phyloP scores from a whole-genome alignment of 2,113 vertebrate species.

The Phrynosoma blainvillii region DNA sequence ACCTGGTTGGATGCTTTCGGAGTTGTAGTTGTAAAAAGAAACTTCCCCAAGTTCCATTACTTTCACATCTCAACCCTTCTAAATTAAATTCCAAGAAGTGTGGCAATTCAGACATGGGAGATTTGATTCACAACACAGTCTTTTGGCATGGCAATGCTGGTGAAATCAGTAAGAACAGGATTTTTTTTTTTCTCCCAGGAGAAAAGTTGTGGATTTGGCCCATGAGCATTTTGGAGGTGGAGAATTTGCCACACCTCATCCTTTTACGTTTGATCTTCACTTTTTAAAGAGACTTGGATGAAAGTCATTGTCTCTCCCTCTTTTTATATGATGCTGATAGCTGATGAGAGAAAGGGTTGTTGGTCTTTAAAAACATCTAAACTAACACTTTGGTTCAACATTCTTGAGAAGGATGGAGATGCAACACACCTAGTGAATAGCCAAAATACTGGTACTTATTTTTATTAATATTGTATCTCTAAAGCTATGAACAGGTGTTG shows the following conservation, averaged over 20 bases:
- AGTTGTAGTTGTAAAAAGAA: too few relatives aligned
- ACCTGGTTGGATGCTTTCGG: too few relatives aligned
- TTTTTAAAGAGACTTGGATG: not conserved
- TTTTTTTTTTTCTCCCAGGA: not conserved
- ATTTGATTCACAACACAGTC: not conserved
- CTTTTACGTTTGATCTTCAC: not conserved
- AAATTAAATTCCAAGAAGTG: not conserved
- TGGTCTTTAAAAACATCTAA: not conserved
- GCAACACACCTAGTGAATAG: not conserved
- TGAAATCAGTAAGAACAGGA: not conserved
- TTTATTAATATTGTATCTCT: slow-evolving; percentile 3
- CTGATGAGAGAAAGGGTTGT: not conserved
- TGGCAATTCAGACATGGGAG: not conserved
- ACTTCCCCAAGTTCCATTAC: not conserved
- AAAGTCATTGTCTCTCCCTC: not conserved
- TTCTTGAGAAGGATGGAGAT: not conserved
- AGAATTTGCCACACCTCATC: not conserved
- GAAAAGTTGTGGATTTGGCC: not conserved
- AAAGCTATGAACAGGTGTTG: slow-evolving; percentile 9
- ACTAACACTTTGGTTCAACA: not conserved
- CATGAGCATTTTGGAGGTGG: not conserved
- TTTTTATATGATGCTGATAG: not conserved
- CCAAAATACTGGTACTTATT: not conserved
- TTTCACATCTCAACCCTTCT: not conserved
- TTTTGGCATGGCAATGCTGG: too few relatives aligned